phyloP scores from a whole-genome alignment of 2,888 invertebrate genomes.

The Epicampocera succincta region DNA sequence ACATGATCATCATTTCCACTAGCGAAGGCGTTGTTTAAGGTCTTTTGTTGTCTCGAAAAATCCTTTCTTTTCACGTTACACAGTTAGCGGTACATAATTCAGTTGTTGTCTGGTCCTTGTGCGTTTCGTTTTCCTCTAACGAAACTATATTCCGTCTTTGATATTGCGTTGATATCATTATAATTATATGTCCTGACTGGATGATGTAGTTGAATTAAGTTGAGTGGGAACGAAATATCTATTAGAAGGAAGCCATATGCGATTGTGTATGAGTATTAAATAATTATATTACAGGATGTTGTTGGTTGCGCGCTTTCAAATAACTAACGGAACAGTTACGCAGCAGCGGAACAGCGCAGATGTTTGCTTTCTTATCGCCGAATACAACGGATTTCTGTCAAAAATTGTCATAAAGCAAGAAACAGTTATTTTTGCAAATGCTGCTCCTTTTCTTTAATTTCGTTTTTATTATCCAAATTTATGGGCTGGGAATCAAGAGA shows the following conservation, averaged over 20 bases:
- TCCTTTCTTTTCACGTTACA: slow-evolving; percentile 59
- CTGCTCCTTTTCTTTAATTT: neutral
- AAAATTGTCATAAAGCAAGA: slow-evolving; percentile 20
- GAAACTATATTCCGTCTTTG: slow-evolving; percentile 30
- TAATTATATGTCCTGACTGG: slow-evolving; percentile 24
- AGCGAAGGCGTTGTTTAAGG: slow-evolving; percentile 61
- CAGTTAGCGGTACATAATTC: slow-evolving; percentile 63
- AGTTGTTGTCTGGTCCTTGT: slow-evolving; percentile 10
- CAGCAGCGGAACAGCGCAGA: slow-evolving; percentile 20
- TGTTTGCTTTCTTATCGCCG: slow-evolving; percentile 1
- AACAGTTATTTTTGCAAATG: slow-evolving; percentile 38
- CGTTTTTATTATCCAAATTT: too few relatives aligned
- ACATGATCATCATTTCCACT: slow-evolving; percentile 58
- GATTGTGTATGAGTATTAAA: slow-evolving; percentile 3
- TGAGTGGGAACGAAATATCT: slow-evolving; percentile 36
- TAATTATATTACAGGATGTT: slow-evolving; percentile 57
- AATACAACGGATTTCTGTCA: slow-evolving; percentile 9
- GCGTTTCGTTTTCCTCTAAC: slow-evolving; percentile 18
- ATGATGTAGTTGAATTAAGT: slow-evolving; percentile 11
- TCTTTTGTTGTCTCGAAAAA: slow-evolving; percentile 29
- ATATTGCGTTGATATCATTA: slow-evolving; percentile 58
- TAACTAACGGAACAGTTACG: slow-evolving; percentile 46
- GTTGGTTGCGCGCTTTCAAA: slow-evolving; percentile 22
- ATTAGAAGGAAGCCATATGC: slow-evolving; percentile 36
- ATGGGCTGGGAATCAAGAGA: too few relatives aligned